Conservation (phyloP, 1,140 invertebrate genomes). For the Camponotus pennsylvanicus region DNA sequence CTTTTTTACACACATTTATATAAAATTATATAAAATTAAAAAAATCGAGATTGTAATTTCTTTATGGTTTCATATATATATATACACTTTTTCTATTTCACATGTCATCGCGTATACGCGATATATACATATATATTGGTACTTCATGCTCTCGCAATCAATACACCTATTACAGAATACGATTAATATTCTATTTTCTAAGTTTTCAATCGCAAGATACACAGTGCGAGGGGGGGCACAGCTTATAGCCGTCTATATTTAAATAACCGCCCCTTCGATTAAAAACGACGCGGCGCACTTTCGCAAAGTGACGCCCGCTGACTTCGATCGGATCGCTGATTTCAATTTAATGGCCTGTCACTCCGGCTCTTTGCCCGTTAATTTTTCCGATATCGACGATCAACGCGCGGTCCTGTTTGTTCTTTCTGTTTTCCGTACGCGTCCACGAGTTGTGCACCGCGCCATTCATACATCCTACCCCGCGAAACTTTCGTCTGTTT, state of each 20-base stretch:
- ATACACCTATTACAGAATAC: slow-evolving; percentile 24
- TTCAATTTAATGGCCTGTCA: slow-evolving; percentile 63
- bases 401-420: slow-evolving; percentile 44
- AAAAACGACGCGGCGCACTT: slow-evolving; percentile 62
- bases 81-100: background rate
- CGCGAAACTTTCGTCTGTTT: slow-evolving; percentile 65
- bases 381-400: slow-evolving; percentile 61
- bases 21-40: too few relatives aligned
- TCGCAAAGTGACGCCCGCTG: slow-evolving; percentile 59
- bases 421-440: slow-evolving; percentile 55
- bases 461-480: slow-evolving; percentile 43
- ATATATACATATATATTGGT: background rate
- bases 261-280: slow-evolving; percentile 56
- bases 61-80: background rate
- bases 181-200: slow-evolving; percentile 59
- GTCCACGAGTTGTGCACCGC: slow-evolving; percentile 1
- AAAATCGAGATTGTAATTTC: too few relatives aligned
- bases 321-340: slow-evolving; percentile 61
- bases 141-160: slow-evolving; percentile 19
- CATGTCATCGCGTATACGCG: background rate
- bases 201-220: slow-evolving; percentile 50
- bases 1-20: too few relatives aligned
- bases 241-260: slow-evolving; percentile 50
- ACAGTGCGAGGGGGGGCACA: background rate
- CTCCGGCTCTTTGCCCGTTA: slow-evolving; percentile 59